Conservation (phyloP, 2,888 invertebrate genomes). For the Gisinianus flammeolus region DNA sequence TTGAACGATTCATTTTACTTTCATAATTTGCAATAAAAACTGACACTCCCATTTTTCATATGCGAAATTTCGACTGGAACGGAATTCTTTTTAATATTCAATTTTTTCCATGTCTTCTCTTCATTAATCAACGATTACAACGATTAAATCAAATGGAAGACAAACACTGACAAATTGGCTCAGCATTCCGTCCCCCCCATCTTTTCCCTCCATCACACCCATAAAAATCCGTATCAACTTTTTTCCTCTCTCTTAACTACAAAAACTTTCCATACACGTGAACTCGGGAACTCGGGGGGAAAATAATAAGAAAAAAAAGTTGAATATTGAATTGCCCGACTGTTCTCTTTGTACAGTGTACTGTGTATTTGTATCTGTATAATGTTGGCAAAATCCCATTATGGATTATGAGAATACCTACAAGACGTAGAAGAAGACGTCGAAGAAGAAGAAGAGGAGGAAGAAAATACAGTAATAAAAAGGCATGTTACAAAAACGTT, state of each 20-base stretch:
- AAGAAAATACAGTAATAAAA: neutral
- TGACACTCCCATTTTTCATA: conserved; percentile 17
- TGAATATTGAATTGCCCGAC: neutral
- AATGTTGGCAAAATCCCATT: conserved; percentile 2
- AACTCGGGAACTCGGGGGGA: no score
- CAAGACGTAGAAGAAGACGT: no score
- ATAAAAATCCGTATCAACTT: no score
- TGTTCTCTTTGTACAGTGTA: neutral
- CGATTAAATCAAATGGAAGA: conserved; percentile 23
- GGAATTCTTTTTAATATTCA: conserved; percentile 23
- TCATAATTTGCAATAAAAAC: conserved; percentile 30
- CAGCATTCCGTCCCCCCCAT: neutral
- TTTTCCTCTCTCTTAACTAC: no score
- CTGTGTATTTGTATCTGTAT: no score
- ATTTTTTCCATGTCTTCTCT: neutral
- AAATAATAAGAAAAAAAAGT: neutral
- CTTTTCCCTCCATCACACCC: neutral
- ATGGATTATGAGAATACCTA: no score
- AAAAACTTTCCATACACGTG: no score
- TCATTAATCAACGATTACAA: conserved; percentile 30
- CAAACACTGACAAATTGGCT: conserved; percentile 35
- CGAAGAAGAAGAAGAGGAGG: neutral
- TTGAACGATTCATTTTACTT: conserved; percentile 9
- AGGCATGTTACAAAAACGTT: neutral
- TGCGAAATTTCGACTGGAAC: neutral